Evolutionary conservation across 1,140 invertebrate genomes (phyloP).

Genomic region (Notospermus geniculatus): DNA sequence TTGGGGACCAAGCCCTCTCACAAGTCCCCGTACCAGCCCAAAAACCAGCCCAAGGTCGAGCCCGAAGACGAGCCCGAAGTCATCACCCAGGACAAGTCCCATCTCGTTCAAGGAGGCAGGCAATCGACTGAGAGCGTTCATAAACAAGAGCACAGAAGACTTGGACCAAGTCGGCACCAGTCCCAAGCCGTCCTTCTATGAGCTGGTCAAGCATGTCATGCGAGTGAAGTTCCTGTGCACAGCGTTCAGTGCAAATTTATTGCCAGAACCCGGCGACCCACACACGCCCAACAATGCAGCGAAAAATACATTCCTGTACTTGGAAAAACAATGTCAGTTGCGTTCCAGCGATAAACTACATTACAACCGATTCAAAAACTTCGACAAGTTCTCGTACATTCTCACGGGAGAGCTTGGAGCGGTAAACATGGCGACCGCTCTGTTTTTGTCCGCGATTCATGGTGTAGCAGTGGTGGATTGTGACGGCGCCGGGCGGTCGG

Average conservation of each 20-base stretch:
- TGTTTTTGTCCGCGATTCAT: background rate
- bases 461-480: slow-evolving; percentile 2
- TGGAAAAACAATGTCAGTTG: background rate
- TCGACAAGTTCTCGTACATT: slow-evolving; percentile 7
- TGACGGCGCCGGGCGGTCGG: slow-evolving; percentile 4
- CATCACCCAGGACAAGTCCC: background rate
- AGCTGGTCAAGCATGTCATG: slow-evolving; percentile 5
- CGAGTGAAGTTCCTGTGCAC: slow-evolving; percentile 7
- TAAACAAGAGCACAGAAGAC: too few species aligned
- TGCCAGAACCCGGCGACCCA: background rate
- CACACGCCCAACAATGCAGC: slow-evolving; percentile 7
- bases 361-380: background rate
- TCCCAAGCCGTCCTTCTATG: background rate
- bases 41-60: background rate
- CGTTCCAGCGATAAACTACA: background rate
- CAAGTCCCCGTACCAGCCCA: background rate
- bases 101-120: too few species aligned
- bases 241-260: background rate
- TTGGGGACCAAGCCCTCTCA: background rate
- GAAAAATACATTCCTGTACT: slow-evolving; percentile 5
- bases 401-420: slow-evolving; percentile 4
- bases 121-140: too few species aligned
- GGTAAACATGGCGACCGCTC: slow-evolving; percentile 6
- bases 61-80: background rate
- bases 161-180: too few species aligned